Conservation (phyloP, 2,797 vertebrate genomes). For the Pachyuromys duprasi region DNA sequence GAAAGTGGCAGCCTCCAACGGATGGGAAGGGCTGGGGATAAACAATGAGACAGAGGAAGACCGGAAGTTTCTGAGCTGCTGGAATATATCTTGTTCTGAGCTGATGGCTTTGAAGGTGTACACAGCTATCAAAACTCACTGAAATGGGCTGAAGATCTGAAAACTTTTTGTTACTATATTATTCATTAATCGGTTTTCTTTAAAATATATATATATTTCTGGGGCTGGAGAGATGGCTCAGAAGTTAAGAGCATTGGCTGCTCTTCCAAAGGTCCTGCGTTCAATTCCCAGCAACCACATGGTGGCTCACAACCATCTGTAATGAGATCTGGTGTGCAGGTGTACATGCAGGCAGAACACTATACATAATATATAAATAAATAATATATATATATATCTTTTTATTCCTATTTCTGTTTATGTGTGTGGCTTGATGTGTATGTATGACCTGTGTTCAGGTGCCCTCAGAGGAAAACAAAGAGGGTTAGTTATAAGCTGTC, state of each 20-base stretch:
- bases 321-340: no score
- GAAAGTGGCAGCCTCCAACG: background rate
- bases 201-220: background rate
- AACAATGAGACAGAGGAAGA: background rate
- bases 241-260: no score
- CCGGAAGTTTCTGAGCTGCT: background rate
- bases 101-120: background rate
- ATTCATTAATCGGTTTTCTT: background rate
- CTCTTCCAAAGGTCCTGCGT: no score
- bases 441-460: background rate
- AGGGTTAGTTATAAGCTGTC: background rate
- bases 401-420: background rate
- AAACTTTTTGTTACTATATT: background rate
- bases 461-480: background rate
- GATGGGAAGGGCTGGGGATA: background rate
- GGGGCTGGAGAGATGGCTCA: no score
- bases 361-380: no score
- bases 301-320: no score
- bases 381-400: background rate
- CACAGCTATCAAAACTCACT: slow-evolving; percentile 17
- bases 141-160: background rate
- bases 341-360: no score
- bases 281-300: no score
- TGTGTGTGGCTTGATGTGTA: background rate
- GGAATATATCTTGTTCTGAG: background rate